These are phyloP conservation scores for Trichopria drosophilae DNA, from an alignment of 2,888 invertebrate species.

Conservation along the genomic window DNA sequence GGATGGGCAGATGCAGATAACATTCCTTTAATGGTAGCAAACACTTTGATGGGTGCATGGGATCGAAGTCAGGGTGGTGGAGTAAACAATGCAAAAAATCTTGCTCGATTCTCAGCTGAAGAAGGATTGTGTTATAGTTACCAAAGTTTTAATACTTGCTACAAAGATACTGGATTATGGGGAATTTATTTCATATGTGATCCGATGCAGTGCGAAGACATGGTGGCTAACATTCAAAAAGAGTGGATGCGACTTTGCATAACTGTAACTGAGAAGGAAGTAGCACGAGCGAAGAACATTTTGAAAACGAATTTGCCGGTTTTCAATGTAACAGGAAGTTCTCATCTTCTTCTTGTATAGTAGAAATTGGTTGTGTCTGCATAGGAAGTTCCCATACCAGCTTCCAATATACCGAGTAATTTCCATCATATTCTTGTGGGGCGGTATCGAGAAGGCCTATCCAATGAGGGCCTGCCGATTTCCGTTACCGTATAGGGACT, in stretches of 20 bases:
- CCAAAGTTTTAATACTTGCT: conserved; percentile 98
- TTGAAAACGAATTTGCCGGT: conserved; percentile 95
- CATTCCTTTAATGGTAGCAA: conserved; percentile 97
- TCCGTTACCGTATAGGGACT: too few relatives aligned
- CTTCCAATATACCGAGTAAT: too few relatives aligned
- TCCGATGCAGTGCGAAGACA: conserved; percentile 73
- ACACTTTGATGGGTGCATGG: conserved; percentile 94
- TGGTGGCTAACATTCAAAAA: conserved; percentile 75
- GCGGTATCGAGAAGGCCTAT: too few relatives aligned
- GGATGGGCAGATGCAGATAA: conserved; percentile 99
- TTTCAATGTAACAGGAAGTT: too few relatives aligned
- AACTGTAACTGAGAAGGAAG: conserved; percentile 86
- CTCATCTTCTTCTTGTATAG: too few relatives aligned
- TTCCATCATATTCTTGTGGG: too few relatives aligned
- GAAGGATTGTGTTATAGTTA: conserved; percentile 88
- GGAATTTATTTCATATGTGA: conserved; percentile 91
- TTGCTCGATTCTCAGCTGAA: conserved; percentile 78
- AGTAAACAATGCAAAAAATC: conserved; percentile 81
- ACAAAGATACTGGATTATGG: conserved; percentile 99
- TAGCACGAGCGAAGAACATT: conserved; percentile 91
- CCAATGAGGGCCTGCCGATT: too few relatives aligned
- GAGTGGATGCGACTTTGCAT: conserved; percentile 94
- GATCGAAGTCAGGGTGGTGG: conserved; percentile 93
- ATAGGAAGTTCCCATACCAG: too few relatives aligned
- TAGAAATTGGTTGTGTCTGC: too few relatives aligned